These are phyloP conservation scores for Helicoverpa armigera DNA, from an alignment of 1,140 invertebrate genomes.

Conservation along the genomic window DNA sequence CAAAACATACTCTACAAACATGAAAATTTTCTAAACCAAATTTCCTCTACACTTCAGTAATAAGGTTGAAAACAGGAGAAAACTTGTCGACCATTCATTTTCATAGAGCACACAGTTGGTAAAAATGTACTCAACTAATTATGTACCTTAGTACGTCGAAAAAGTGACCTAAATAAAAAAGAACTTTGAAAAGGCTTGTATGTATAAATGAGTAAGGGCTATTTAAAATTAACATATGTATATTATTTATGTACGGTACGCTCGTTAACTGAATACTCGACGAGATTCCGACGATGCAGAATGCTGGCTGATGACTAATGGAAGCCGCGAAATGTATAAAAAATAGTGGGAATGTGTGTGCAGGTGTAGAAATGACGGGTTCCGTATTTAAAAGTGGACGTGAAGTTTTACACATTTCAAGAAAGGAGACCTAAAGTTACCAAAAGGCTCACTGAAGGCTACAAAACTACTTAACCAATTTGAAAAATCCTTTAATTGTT, in stretches of 20 bases:
- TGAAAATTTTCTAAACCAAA: too few relatives aligned
- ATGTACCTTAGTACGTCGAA: background rate
- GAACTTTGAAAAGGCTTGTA: conserved; percentile 6
- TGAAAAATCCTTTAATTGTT: too few relatives aligned
- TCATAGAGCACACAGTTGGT: background rate
- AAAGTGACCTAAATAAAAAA: conserved; percentile 14
- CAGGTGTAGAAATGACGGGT: background rate
- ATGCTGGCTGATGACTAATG: conserved; percentile 24
- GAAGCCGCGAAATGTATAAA: conserved; percentile 32
- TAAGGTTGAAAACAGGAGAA: background rate
- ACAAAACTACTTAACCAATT: too few relatives aligned
- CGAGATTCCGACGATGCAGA: conserved; percentile 34
- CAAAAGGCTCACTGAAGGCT: too few relatives aligned
- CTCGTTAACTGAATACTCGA: conserved; percentile 37
- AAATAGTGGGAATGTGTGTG: background rate
- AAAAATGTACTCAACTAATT: background rate
- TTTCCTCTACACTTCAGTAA: background rate
- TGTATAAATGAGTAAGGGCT: background rate
- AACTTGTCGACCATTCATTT: background rate
- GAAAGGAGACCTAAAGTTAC: too few relatives aligned
- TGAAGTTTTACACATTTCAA: background rate
- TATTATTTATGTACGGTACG: background rate
- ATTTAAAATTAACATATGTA: conserved; percentile 37
- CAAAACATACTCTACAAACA: too few relatives aligned
- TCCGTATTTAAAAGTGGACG: background rate